phyloP scores from a whole-genome alignment of 2,888 invertebrate species.

The Lasioglossum malachurum region DNA sequence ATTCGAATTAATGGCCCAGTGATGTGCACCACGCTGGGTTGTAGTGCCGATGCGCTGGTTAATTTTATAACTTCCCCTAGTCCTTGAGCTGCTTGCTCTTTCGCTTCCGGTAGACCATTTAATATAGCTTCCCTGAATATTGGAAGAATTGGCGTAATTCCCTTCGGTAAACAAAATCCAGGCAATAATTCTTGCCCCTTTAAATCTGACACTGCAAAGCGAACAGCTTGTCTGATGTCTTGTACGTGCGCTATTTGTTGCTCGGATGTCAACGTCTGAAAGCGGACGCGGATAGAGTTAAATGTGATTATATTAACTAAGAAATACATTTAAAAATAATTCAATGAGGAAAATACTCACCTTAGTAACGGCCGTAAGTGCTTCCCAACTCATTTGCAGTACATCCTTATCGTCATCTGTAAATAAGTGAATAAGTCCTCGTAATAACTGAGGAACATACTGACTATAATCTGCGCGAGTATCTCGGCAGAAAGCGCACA shows the following conservation, averaged over 20 bases:
- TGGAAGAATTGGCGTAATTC: slow-evolving; percentile 96
- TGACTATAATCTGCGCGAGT: slow-evolving; percentile 94
- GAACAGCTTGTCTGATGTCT: slow-evolving; percentile 96
- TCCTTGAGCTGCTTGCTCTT: slow-evolving; percentile 97
- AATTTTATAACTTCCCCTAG: slow-evolving; percentile 92
- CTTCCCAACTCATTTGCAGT: slow-evolving; percentile 95
- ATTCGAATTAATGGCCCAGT: slow-evolving; percentile 99
- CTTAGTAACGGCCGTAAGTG: slow-evolving; percentile 95
- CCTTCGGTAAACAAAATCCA: slow-evolving; percentile 97
- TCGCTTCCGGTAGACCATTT: slow-evolving; percentile 97
- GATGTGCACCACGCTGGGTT: slow-evolving; percentile 98
- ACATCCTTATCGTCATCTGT: slow-evolving; percentile 93
- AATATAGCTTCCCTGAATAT: slow-evolving; percentile 98
- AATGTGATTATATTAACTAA: neutral
- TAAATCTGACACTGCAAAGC: slow-evolving; percentile 94
- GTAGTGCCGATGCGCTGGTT: slow-evolving; percentile 94
- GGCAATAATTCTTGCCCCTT: slow-evolving; percentile 92
- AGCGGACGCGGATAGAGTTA: slow-evolving; percentile 40
- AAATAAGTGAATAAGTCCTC: slow-evolving; percentile 94
- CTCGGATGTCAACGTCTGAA: slow-evolving; percentile 91
- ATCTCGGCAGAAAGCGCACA: slow-evolving; percentile 96
- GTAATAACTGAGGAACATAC: slow-evolving; percentile 94
- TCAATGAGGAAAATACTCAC: slow-evolving; percentile 78
- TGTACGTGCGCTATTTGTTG: slow-evolving; percentile 94
- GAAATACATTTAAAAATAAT: neutral